Base-by-base conservation (phyloP, 2,888 invertebrate species). In the Augiades crinisus region DNA sequence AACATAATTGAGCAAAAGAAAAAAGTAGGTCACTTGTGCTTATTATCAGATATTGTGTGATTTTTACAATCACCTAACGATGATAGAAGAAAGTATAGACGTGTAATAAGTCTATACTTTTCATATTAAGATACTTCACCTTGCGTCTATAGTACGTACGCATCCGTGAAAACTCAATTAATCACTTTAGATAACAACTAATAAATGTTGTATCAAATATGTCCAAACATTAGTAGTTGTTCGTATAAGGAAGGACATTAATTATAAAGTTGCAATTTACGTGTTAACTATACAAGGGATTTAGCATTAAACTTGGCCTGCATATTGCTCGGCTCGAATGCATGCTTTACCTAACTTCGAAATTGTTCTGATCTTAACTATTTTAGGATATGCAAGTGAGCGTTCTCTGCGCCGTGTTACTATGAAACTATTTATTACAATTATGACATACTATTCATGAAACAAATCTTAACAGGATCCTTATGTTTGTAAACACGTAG, bases 241-340 rank as follows among this genome's bases (percentile, higher is more conserved):
- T 40, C 46, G 53, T 57, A 56, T 10, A 3, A n/a, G 59, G 53
- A 54, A 58, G 54, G 59, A 58, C 61, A 61, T 61, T 61, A 57
- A 61, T 61, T 56, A 61, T 53, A 61, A 59, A 61, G 58, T 59
- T 55, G 50, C 56, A 58, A 50, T 54, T 49, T 54, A 57, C 46
- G 34, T 34, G 34, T 34, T 34, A 34, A 34, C 34, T 16, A 16
- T 34, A 34, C 16, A n/a, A 16, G 34, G 34, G 34, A n/a, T 34
- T 7, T 34, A 16, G 14, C 16, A 34, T 34, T 34, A 34, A 34
- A 34, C 16, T 34, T 34, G 16, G 16, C 34, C 34, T 14, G 14
- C n/a, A 8, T 10, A 16, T 10, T 34, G 16, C 16, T 8, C 16
- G 14, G 16, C 16, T 17, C 16, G 16, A 34, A 27, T 27, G 10